Evolutionary conservation across 2,113 vertebrate genomes (phyloP).

Genomic region (Trichomycterus rosablanca): DNA sequence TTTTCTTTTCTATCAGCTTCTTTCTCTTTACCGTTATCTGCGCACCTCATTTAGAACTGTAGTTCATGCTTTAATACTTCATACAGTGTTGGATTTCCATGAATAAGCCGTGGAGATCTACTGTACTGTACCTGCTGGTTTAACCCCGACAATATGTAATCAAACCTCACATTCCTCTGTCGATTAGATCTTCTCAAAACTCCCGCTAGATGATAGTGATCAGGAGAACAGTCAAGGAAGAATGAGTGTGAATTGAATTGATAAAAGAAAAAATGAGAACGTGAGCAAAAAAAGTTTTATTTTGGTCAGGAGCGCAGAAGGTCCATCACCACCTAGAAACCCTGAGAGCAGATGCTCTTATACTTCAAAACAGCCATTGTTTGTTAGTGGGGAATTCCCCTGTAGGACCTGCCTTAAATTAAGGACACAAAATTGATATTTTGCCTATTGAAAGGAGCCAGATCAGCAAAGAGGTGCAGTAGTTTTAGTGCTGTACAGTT

Average conservation of each 20-base stretch:
- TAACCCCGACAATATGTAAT: not conserved
- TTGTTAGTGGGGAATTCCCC: too few relatives aligned
- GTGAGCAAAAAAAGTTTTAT: too few relatives aligned
- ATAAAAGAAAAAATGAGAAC: not conserved
- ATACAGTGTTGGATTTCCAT: not conserved
- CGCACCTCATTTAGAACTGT: not conserved
- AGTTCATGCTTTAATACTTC: not conserved
- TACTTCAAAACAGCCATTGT: too few relatives aligned
- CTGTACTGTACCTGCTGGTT: not conserved
- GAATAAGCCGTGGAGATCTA: not conserved
- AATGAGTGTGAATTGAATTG: not conserved
- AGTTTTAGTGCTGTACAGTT: too few relatives aligned
- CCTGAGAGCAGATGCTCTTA: too few relatives aligned
- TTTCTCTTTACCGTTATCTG: not conserved
- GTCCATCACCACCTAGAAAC: too few relatives aligned
- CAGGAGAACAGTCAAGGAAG: not conserved
- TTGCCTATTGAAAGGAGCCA: too few relatives aligned
- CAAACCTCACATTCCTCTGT: not conserved
- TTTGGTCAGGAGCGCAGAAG: too few relatives aligned
- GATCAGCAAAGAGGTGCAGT: too few relatives aligned
- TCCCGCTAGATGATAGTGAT: constrained; percentile 10
- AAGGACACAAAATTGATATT: too few relatives aligned
- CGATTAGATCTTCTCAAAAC: constrained; percentile 24
- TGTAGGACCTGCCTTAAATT: too few relatives aligned
- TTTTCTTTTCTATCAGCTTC: constrained; percentile 3